phyloP scores from a whole-genome alignment of 1,140 invertebrate species.

The Drosophila parabipectinata region DNA sequence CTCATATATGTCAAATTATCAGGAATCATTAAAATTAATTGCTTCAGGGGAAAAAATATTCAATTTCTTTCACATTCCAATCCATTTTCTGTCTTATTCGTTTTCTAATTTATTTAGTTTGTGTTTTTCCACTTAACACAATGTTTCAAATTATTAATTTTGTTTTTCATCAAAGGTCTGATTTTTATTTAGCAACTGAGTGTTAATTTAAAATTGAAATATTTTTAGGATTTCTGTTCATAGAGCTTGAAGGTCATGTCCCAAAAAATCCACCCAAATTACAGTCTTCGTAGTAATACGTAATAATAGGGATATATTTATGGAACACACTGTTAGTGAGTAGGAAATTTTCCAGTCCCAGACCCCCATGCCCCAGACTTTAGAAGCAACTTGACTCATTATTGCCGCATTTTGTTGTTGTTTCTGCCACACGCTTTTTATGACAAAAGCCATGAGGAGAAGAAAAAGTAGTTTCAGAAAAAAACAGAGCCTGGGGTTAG shows the following conservation, averaged over 20 bases:
- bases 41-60: neutral
- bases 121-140: slow-evolving; percentile 46
- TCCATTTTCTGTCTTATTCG: neutral
- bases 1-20: neutral
- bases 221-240: slow-evolving; percentile 9
- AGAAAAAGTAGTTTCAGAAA: slow-evolving; percentile 11
- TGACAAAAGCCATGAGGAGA: slow-evolving; percentile 27
- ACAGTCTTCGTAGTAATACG: neutral
- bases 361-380: slow-evolving; percentile 7
- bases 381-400: slow-evolving; percentile 27
- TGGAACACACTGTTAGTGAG: neutral
- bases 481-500: slow-evolving; percentile 27
- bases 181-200: slow-evolving; percentile 17
- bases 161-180: slow-evolving; percentile 21
- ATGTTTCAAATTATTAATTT: slow-evolving; percentile 17
- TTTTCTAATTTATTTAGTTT: neutral
- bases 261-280: slow-evolving; percentile 1
- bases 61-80: neutral
- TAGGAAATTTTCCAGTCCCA: slow-evolving; percentile 26
- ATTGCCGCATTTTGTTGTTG: slow-evolving; percentile 24
- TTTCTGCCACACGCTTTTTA: slow-evolving; percentile 52
- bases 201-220: slow-evolving; percentile 40
- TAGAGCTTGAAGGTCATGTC: neutral
- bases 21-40: neutral
- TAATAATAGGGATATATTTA: neutral